phyloP scores from a whole-genome alignment of 2,888 invertebrate species.

The Noctua janthe region DNA sequence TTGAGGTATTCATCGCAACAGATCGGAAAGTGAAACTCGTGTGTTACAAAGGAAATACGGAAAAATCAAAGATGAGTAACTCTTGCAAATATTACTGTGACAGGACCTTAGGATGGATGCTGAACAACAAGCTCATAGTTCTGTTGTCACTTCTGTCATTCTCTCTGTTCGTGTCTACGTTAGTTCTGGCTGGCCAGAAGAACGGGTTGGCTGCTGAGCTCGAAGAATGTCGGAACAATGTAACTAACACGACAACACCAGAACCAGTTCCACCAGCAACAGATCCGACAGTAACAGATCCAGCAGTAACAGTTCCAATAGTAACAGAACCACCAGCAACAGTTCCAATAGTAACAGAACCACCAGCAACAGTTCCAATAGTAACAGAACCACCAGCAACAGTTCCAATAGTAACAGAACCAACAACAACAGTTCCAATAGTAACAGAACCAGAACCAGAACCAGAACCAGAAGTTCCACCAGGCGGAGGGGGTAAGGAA shows the following conservation, averaged over 20 bases:
- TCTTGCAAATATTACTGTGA: conserved; percentile 80
- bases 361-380: not conserved
- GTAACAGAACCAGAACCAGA: too few species aligned
- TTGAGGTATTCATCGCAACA: conserved; percentile 50
- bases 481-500: too few species aligned
- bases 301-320: fast-evolving
- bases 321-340: not conserved
- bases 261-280: not conserved
- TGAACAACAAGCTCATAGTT: conserved; percentile 85
- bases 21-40: conserved; percentile 51
- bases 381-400: too few species aligned
- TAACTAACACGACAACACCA: not conserved
- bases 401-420: not conserved
- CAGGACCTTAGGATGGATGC: conserved; percentile 78
- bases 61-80: conserved; percentile 64
- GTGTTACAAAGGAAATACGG: conserved; percentile 7
- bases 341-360: not conserved
- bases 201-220: conserved; percentile 73
- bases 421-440: not conserved
- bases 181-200: conserved; percentile 80
- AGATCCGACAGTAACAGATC: fast-evolving
- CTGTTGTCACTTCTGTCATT: conserved; percentile 81
- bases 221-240: conserved; percentile 63
- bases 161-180: conserved; percentile 82
- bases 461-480: too few species aligned